These are phyloP conservation scores for Erythrolamprus reginae DNA, from an alignment of 2,113 vertebrate genomes.

Conservation along the genomic window DNA sequence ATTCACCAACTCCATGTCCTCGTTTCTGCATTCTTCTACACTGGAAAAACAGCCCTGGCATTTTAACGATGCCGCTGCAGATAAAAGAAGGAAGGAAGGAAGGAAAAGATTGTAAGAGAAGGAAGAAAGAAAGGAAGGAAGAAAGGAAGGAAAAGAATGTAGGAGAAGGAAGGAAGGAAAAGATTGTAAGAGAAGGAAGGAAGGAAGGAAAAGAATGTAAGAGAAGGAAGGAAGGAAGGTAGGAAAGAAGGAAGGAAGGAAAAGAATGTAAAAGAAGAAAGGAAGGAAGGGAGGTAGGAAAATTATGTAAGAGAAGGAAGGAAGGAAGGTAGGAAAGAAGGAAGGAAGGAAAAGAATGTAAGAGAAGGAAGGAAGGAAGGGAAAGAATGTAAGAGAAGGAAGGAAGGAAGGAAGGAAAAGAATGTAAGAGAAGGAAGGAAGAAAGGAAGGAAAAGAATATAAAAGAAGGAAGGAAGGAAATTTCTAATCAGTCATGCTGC, in stretches of 20 bases:
- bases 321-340: not conserved
- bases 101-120: too few species aligned
- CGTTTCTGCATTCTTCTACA: not conserved
- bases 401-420: not conserved
- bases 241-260: not conserved
- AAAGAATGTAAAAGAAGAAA: too few species aligned
- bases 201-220: not conserved
- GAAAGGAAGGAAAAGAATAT: too few species aligned
- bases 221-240: not conserved
- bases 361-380: too few species aligned
- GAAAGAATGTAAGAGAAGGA: too few species aligned
- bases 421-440: too few species aligned
- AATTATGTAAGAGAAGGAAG: too few species aligned
- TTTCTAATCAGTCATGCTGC: not conserved
- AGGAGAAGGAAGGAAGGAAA: not conserved
- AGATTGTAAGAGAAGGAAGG: too few species aligned
- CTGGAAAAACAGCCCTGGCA: not conserved
- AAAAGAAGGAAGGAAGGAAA: not conserved
- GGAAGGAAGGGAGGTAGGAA: too few species aligned
- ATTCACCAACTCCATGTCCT: not conserved
- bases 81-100: not conserved
- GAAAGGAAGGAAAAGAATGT: too few species aligned
- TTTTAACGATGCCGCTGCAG: not conserved
- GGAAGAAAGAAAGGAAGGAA: too few species aligned
- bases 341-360: too few species aligned